A percentile compares a stretch with the other conserved stretches of the same genome.
These are phyloP conservation scores for Pachypeltis micranthus DNA, from an alignment of 1,140 invertebrate species.

Conservation along the genomic window DNA sequence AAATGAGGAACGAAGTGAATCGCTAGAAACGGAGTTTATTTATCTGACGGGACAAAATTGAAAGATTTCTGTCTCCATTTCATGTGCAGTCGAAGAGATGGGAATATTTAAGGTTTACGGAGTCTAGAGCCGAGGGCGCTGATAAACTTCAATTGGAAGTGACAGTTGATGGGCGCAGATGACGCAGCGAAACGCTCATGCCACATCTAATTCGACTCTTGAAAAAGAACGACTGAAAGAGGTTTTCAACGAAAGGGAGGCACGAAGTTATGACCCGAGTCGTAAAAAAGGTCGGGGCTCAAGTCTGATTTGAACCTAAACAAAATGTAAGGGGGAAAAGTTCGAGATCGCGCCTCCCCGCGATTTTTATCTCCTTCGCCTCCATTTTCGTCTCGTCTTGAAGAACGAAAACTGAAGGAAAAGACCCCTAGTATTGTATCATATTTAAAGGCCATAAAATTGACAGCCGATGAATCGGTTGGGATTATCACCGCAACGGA, in stretches of 20 bases:
- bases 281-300: neutral
- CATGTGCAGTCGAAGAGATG: neutral
- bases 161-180: constrained; percentile 8
- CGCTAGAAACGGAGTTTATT: too few relatives aligned
- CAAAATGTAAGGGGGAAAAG: neutral
- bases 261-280: neutral
- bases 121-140: neutral
- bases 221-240: neutral
- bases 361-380: constrained; percentile 2
- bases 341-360: neutral
- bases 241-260: neutral
- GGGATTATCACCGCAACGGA: too few relatives aligned
- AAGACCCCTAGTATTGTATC: too few relatives aligned
- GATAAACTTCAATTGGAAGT: constrained; percentile 8
- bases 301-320: constrained; percentile 2
- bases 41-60: neutral
- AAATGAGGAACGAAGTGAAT: too few relatives aligned
- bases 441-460: too few relatives aligned
- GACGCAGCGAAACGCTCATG: neutral
- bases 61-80: neutral
- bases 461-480: too few relatives aligned
- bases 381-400: too few relatives aligned
- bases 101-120: neutral
- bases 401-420: too few relatives aligned
- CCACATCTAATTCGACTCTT: neutral